Evolutionary conservation across 2,797 vertebrate species (phyloP).

Genomic region (Chrysocyon brachyurus): DNA sequence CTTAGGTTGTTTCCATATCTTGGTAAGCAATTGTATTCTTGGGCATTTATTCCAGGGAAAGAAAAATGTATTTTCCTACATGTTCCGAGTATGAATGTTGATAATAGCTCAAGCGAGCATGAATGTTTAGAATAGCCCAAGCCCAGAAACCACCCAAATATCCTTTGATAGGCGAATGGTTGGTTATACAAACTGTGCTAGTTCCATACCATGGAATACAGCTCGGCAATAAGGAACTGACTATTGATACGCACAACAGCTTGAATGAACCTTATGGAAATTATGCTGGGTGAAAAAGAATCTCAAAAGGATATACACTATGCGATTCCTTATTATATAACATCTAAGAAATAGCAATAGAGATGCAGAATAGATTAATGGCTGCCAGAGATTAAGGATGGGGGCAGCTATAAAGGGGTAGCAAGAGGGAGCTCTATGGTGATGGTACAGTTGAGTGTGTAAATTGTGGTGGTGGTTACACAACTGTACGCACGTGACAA

Average conservation of each 20-base stretch:
- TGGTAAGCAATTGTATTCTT: not conserved
- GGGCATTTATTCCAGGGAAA: slow-evolving; percentile 43
- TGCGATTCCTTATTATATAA: not conserved
- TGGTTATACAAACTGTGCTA: not conserved
- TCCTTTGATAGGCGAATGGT: not conserved
- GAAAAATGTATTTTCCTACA: slow-evolving; percentile 15
- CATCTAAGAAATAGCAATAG: not conserved
- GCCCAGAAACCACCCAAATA: not conserved
- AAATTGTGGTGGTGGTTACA: not conserved
- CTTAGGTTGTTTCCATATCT: not conserved
- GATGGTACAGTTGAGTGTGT: not conserved
- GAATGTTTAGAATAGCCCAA: not conserved
- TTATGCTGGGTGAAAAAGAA: not conserved
- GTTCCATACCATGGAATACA: not conserved
- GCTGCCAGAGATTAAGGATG: not conserved
- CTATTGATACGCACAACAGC: not conserved
- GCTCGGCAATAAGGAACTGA: not conserved
- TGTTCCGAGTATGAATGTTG: not conserved
- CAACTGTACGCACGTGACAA: not conserved
- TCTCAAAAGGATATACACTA: not conserved
- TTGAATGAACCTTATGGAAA: not conserved
- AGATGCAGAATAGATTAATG: not conserved
- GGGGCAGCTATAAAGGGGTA: not conserved
- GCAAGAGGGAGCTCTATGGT: not conserved
- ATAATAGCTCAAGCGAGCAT: not conserved